Base-by-base conservation (phyloP, 2,888 invertebrate genomes). In the Flabesymbios commensalis region DNA sequence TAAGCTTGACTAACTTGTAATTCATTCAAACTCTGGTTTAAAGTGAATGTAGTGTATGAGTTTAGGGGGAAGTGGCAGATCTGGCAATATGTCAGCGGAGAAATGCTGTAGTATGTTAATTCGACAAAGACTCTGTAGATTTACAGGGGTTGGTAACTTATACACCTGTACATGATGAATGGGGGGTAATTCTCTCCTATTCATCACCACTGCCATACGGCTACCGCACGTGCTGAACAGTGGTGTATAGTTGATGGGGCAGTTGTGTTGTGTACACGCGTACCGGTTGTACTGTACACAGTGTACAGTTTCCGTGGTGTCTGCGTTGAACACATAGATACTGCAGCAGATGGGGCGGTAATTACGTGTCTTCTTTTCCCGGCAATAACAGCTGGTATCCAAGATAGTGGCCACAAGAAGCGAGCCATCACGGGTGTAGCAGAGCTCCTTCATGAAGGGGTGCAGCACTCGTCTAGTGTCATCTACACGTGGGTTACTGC, bases 261-360 rank as follows among this genome's bases (percentile, higher is more conserved):
- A 81, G 22, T 76, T 72, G 67, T 81, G 81, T 29, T 72, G 57
- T 4, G 62, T 75, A 57, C 81, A 81, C 3, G 78, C 75, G 65
- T 76, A 80, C 7, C 80, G 72, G 54, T 76, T 76, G 68, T 79
- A 81, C 69, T 79, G 78, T 14, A 81, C 75, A 64, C 80, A 80
- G 67, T 79, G 78, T 19, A 81, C 66, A 0, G 78, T 79, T 49
- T 76, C 74, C 5, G 75, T 72, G 4, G 75, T 76, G 62, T 80
- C 79, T 1, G 75, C 75, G 63, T 73, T 74, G 63, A 81, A 78
- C 17, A 81, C 75, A 58, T 79, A 80, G 32, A 80, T 74, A 57
- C 76, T 77, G 57, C 78, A 73, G 64, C 76, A 75, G 31, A 78
- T 70, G 3, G 80, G 78, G 19, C 76, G 76, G 59, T 71, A 75